Percentiles rank a stretch among this genome's conserved stretches.
These are phyloP conservation scores for Thamnophis sirtalis DNA, from an alignment of 2,113 vertebrate genomes.

Conservation along the genomic window DNA sequence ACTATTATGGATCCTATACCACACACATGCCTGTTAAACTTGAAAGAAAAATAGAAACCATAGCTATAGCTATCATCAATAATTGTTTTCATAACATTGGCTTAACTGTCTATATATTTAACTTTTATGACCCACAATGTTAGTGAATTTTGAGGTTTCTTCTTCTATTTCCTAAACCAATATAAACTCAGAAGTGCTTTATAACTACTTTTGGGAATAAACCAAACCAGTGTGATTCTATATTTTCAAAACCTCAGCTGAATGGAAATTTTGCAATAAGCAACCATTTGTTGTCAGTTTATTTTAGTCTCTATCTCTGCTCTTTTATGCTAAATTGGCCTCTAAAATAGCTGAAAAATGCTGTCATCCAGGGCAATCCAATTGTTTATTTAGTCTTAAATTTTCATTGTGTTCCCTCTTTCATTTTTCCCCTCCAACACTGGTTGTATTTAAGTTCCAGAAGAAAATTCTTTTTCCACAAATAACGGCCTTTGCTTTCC, in stretches of 20 bases:
- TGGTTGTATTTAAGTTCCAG: not conserved
- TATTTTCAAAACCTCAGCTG: not conserved
- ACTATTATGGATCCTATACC: not conserved
- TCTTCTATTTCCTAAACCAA: not conserved
- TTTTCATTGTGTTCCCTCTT: not conserved
- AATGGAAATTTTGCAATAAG: constrained; percentile 24
- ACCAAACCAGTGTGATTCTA: constrained; percentile 3
- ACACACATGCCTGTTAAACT: not conserved
- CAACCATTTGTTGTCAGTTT: not conserved
- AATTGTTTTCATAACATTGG: constrained; percentile 20
- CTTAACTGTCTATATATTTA: not conserved
- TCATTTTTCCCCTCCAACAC: not conserved
- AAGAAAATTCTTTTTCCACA: not conserved
- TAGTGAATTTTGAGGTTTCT: not conserved
- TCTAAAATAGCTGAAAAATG: not conserved
- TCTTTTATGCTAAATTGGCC: not conserved
- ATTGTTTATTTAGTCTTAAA: not conserved
- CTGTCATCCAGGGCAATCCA: not conserved
- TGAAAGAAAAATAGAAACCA: not conserved
- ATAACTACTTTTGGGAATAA: not conserved
- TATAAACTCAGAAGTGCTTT: not conserved
- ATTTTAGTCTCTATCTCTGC: not conserved
- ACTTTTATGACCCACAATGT: not conserved
- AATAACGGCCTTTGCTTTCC: not conserved
- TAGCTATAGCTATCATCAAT: not conserved